Evolutionary conservation across 2,113 vertebrate species (phyloP), one percentile per base, ranked within the genome.

Genomic region (Rana temporaria): DNA sequence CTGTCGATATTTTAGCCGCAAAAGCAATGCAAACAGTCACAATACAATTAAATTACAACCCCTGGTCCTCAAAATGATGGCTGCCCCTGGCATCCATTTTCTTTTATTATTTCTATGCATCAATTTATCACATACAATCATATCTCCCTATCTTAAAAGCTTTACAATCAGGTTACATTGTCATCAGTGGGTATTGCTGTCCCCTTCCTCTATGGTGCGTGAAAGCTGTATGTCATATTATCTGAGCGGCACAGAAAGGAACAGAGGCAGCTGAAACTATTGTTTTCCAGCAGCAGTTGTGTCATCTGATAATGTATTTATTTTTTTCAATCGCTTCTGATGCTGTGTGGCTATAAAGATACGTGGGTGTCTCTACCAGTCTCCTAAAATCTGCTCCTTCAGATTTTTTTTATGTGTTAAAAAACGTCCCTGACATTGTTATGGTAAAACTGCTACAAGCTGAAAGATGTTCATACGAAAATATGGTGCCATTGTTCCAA

Each of bases 181-280:
- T 32, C 56, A 74, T 38, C 55, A 74, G 7, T 7, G 71, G 56
- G 55, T 32, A 38, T 74, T 16, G 59, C 6, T 38, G 55, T 22
- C 56, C 34, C 56, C 55, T 34, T 60, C 53, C 56, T 74, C 38
- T 74, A 59, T 11, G 16, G 42, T 16, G 56, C 16, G 17, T 32
- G 56, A 34, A 74, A 74, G 56, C 56, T 74, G 57, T 74, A 19
- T 74, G 59, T 74, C 56, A 60, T 74, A 74, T 74, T 74, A 74
- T 74, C 55, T 38, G 1, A 3, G 56, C 55, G n/a, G 71, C 30
- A 38, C 17, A 60, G 71, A 57, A 72, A 74, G 15, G 71, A 59
- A 60, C 71, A 60, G 71, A 74, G 34, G 55, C 57, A 32, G 71
- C 55, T 74, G 30, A 74, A 60, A 60, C 26, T 56, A 73, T 59